phyloP scores from a whole-genome alignment of 2,888 invertebrate species.

The Idaea dimidiata region DNA sequence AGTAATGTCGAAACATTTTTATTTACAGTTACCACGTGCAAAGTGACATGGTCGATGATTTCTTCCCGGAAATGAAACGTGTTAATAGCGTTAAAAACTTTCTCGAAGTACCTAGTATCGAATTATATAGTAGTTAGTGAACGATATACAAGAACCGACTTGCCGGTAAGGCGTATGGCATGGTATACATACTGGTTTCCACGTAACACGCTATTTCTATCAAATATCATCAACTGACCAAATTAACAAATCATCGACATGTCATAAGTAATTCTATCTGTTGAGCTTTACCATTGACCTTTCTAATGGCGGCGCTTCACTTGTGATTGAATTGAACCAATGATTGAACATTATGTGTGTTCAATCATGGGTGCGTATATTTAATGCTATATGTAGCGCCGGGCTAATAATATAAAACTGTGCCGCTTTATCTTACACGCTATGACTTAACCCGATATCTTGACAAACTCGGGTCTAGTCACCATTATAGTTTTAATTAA shows the following conservation, averaged over 20 bases:
- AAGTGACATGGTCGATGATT: slow-evolving; percentile 95
- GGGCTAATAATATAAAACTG: too few species aligned
- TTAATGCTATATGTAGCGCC: too few species aligned
- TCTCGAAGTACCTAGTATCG: slow-evolving; percentile 46
- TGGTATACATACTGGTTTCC: slow-evolving; percentile 61
- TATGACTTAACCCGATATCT: too few species aligned
- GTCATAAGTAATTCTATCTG: slow-evolving; percentile 51
- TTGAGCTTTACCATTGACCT: too few species aligned
- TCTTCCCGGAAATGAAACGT: slow-evolving; percentile 85
- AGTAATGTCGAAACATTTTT: slow-evolving; percentile 72
- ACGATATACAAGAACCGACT: slow-evolving; percentile 43
- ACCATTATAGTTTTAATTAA: too few species aligned
- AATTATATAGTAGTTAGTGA: slow-evolving; percentile 40
- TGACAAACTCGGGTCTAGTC: too few species aligned
- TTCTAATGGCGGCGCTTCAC: too few species aligned
- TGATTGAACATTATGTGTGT: too few species aligned
- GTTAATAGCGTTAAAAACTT: slow-evolving; percentile 75
- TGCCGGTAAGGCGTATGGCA: slow-evolving; percentile 75
- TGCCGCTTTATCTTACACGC: too few species aligned
- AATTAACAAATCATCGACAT: slow-evolving; percentile 63
- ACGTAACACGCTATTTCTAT: slow-evolving; percentile 35
- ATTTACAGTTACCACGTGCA: slow-evolving; percentile 96
- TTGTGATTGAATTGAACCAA: too few species aligned
- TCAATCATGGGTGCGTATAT: too few species aligned
- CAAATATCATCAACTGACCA: slow-evolving; percentile 36